Base-by-base conservation (phyloP, 2,888 invertebrate genomes). In the Rotaria sp. region DNA sequence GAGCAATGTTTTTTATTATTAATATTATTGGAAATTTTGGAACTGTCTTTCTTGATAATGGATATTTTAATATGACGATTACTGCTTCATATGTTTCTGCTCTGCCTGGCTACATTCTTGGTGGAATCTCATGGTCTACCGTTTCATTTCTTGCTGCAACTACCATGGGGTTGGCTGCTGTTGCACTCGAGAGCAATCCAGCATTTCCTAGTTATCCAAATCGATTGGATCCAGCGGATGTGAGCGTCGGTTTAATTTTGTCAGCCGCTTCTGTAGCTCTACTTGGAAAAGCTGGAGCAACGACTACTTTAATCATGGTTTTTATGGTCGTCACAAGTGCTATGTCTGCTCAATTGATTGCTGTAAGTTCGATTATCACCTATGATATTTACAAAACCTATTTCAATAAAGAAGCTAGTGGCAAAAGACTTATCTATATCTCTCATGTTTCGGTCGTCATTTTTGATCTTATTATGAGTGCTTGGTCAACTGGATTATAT, bases 1-100 rank as follows among this genome's bases (percentile, higher is more conserved):
- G 75, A 10, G 38, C 55, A 21, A 84, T 55, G 2, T 50, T 48
- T 84, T 55, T 84, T 84, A n/a, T 84, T 2, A 50, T 55, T n/a
- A 55, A 55, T 50, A 84, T 84, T 67, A 50, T 87, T 90, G 91
- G 91, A 38, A 91, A 91, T 86, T 91, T 91, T 87, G 91, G 91
- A 8, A 90, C 91, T 2, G 90, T 91, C 10, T 91, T 90, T 87
- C 90, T 91, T 48, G 91, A 91, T 88, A 91, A 91, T 88, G 90
- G 91, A 0, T 91, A 91, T 87, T 91, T 91, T 91, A 91, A 91
- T 88, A 90, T 90, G 87, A 89, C 89, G 30, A 90, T 91, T 38
- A 91, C 91, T 0, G 89, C 91, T 57, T 91, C 91, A 86, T 91
- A 91, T 0, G 88, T 88, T 48, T 89, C 91, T 85, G 91, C 91